Conservation (phyloP, 2,113 vertebrate genomes). For the Stegastes partitus region DNA sequence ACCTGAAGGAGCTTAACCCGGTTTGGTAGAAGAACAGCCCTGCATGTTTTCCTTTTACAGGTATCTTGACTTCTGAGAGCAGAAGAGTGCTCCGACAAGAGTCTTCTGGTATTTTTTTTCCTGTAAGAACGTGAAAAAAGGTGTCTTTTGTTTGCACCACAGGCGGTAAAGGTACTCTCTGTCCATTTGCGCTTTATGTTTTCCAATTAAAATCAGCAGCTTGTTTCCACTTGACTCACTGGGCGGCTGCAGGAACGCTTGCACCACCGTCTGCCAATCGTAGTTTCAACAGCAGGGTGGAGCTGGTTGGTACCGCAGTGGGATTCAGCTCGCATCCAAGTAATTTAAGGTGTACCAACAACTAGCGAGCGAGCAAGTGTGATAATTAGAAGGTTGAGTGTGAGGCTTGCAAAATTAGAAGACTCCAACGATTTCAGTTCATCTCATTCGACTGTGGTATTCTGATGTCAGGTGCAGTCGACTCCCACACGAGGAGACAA, state of each 20-base stretch:
- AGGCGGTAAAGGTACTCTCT: not conserved
- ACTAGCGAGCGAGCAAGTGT: not conserved
- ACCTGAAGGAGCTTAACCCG: no score
- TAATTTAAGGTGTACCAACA: not conserved
- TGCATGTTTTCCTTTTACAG: no score
- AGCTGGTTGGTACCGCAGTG: not conserved
- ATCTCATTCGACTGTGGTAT: not conserved
- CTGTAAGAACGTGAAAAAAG: no score
- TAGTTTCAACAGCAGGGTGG: not conserved
- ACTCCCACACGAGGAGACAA: slow-evolving; percentile 5
- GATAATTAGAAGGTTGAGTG: not conserved
- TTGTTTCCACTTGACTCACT: not conserved
- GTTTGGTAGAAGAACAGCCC: no score
- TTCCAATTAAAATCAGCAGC: not conserved
- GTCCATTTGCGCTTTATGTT: not conserved
- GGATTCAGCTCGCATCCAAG: not conserved
- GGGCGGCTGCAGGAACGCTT: not conserved
- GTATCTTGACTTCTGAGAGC: no score
- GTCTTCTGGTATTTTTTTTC: no score
- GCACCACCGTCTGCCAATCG: not conserved
- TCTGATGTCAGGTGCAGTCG: not conserved
- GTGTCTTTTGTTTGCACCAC: not conserved
- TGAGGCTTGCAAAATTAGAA: no score
- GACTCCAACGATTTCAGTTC: no score
- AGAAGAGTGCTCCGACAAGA: no score